Conservation (phyloP, 2,113 vertebrate genomes). For the Gallinago media region DNA sequence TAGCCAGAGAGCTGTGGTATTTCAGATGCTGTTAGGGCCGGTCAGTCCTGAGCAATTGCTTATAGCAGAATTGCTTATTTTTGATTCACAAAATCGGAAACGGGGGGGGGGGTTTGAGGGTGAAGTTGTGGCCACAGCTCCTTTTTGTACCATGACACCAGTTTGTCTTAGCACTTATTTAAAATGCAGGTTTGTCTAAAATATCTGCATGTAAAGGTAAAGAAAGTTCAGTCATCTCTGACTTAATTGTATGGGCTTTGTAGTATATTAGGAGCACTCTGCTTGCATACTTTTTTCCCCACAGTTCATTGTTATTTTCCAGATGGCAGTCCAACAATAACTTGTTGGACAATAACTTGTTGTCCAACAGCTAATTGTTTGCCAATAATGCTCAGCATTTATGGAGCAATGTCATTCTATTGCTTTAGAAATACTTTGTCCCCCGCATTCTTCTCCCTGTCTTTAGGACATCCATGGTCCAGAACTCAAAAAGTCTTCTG, state of each 20-base stretch:
- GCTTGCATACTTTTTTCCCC: background rate
- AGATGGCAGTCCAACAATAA: background rate
- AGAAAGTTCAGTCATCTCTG: background rate
- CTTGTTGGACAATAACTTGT: background rate
- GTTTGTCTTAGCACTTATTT: background rate
- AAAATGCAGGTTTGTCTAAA: background rate
- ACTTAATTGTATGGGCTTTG: background rate
- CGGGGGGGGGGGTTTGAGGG: background rate
- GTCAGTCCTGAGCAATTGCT: background rate
- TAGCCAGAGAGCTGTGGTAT: background rate
- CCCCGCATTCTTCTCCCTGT: background rate
- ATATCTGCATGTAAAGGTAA: background rate
- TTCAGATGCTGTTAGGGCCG: background rate
- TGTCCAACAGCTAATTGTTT: background rate
- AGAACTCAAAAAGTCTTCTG: background rate
- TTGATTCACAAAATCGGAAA: background rate
- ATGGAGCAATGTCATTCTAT: background rate
- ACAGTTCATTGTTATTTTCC: background rate
- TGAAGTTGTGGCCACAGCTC: background rate
- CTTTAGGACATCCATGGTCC: background rate
- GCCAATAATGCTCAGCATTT: background rate
- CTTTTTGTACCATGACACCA: background rate
- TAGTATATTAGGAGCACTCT: background rate
- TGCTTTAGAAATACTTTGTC: background rate
- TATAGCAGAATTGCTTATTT: background rate